Percentiles rank a stretch among this genome's conserved stretches.
Conservation (phyloP, 1,140 invertebrate genomes). For the Glomeris maerens region DNA sequence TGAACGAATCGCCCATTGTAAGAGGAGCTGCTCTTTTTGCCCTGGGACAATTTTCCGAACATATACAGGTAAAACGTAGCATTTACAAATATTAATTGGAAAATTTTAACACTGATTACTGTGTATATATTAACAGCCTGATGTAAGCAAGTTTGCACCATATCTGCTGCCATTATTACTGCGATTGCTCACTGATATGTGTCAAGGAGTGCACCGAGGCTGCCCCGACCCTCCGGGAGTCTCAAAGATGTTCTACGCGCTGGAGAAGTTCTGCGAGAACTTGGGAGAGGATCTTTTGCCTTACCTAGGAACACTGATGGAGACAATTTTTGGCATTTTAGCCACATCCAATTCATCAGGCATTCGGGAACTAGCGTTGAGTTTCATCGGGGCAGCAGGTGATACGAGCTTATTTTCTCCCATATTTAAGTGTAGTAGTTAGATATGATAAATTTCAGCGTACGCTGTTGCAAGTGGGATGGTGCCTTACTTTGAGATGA, state of each 20-base stretch:
- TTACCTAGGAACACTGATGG: constrained; percentile 56
- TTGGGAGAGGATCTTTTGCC: constrained; percentile 52
- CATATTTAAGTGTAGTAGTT: constrained; percentile 1
- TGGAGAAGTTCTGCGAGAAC: constrained; percentile 68
- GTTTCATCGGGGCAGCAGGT: constrained; percentile 48
- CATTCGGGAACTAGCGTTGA: constrained; percentile 50
- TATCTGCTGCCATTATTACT: constrained; percentile 59
- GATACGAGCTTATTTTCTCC: constrained; percentile 12
- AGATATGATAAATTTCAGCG: not conserved
- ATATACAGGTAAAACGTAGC: constrained; percentile 42
- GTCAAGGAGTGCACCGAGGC: constrained; percentile 25
- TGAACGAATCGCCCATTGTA: constrained; percentile 43
- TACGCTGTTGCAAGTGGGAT: too few relatives aligned
- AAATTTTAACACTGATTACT: not conserved
- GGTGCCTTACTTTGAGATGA: too few relatives aligned
- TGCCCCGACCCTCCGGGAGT: constrained; percentile 44
- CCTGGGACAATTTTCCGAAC: constrained; percentile 65
- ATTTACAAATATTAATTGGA: constrained; percentile 4
- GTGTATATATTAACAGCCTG: constrained; percentile 33
- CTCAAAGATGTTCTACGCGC: constrained; percentile 60
- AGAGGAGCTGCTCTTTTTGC: constrained; percentile 63
- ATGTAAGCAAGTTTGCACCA: constrained; percentile 52
- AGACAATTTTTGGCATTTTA: constrained; percentile 45
- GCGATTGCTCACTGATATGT: constrained; percentile 47
- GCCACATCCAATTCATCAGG: constrained; percentile 36